Conservation (phyloP, 2,888 invertebrate species). For the Drosophila peninsularis region DNA sequence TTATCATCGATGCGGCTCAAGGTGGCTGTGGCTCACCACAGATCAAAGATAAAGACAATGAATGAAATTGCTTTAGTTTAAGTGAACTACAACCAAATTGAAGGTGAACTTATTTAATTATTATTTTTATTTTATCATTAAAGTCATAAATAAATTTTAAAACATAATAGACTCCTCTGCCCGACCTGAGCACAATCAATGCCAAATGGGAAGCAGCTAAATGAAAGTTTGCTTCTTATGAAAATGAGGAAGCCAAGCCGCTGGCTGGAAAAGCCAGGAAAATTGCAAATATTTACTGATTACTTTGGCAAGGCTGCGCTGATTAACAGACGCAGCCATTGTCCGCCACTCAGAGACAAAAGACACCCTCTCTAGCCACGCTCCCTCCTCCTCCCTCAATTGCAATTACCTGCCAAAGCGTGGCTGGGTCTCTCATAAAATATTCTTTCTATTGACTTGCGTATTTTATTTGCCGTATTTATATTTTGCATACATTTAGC, state of each 20-base stretch:
- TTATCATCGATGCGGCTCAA: conserved; percentile 37
- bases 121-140: no score
- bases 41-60: conserved; percentile 28
- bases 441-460: conserved; percentile 44
- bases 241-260: conserved; percentile 71
- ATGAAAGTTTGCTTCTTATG: conserved; percentile 75
- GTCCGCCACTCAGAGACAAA: conserved; percentile 47
- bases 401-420: conserved; percentile 20
- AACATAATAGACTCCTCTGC: neutral
- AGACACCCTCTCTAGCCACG: neutral
- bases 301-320: conserved; percentile 64
- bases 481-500: conserved; percentile 34
- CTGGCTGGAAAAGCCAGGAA: conserved; percentile 28
- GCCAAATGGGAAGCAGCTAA: conserved; percentile 29
- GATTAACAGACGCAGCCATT: conserved; percentile 67
- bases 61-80: no score
- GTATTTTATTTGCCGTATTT: conserved; percentile 39
- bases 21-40: conserved; percentile 23
- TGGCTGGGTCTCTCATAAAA: conserved; percentile 39
- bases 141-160: neutral
- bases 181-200: conserved; percentile 30
- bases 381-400: neutral
- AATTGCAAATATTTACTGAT: conserved; percentile 77
- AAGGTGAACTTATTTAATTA: no score
- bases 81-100: no score